Base-by-base conservation (phyloP, 64 coral and sea anemone genomes). In the Orbicella faveolata region DNA sequence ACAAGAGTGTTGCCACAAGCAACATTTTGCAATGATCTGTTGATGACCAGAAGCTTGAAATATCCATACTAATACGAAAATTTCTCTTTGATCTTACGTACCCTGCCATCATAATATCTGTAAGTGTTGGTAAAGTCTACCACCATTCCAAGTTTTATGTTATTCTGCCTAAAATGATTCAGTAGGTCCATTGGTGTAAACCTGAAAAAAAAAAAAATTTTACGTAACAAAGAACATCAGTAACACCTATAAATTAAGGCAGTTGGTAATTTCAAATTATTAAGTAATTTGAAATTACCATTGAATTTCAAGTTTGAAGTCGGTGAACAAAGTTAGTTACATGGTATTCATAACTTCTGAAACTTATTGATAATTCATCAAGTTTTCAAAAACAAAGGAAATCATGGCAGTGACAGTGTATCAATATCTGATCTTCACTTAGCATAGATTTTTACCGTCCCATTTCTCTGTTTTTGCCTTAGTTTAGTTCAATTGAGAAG, bases 101-200 rank as follows among this genome's bases (percentile, higher is more conserved):
- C 94, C 75, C 15, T 65, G 14, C 64, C 36, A 83, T 93, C 39
- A 62, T 96, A 96, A 77, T 96, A 96, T 90, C 94, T 90, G 18
- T 51, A 77, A 7, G 94, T 96, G 68, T 92, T 89, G 17, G 94
- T 96, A 26, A 96, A 93, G 81, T 96, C 94, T 21, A 96, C 75
- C 33, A 96, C 91, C 69, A 90, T 69, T 52, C 91, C 91, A 41
- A 96, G 91, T 36, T 76, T 73, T 79, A 90, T 23, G 1, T 80
- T 34, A 59, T 87, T 88, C 66, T 62, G 21, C 9, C 74, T 63
- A 41, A 96, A 25, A 13, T 69, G 79, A 53, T 75, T 77, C 12
- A 93, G 52, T 6, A 96, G 91, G 34, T 96, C 94, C 70, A 62
- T 66, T 37, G 94, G 94, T 76, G 94, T 93, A 75, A 96, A 96